Conservation (phyloP, 2,113 vertebrate genomes). For the Cebus imitator region DNA sequence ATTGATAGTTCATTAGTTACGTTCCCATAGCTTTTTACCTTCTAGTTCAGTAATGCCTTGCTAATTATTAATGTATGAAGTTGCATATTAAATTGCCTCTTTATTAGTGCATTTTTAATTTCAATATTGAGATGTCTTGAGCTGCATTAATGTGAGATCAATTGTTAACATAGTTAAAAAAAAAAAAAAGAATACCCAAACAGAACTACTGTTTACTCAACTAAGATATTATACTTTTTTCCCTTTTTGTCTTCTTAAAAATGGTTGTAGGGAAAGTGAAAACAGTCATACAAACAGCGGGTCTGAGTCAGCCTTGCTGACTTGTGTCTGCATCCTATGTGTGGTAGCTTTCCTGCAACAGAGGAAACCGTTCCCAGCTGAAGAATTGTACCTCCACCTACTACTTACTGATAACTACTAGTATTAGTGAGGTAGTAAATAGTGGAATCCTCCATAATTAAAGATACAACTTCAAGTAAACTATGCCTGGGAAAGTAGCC, state of each 20-base stretch:
- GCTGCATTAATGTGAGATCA: conserved; percentile 50
- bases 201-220: neutral
- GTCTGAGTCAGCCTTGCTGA: neutral
- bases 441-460: neutral
- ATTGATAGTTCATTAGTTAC: conserved; percentile 62
- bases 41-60: conserved; percentile 49
- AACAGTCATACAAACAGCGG: neutral
- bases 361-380: neutral
- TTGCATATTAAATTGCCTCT: conserved; percentile 66
- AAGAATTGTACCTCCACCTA: neutral
- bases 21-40: conserved; percentile 68
- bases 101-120: conserved; percentile 73
- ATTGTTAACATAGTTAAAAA: conserved; percentile 7
- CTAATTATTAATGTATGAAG: conserved; percentile 79
- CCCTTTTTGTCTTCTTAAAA: neutral
- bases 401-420: neutral
- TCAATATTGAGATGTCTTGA: conserved; percentile 57
- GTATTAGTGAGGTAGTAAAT: neutral
- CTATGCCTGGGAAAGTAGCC: neutral
- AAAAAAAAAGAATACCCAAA: neutral
- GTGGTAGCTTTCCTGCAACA: rapidly evolving
- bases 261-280: neutral
- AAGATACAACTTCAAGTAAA: neutral
- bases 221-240: neutral
- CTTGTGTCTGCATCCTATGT: neutral